Percentiles rank a stretch among this genome's conserved stretches.
Evolutionary conservation across 2,113 vertebrate genomes (phyloP).

Genomic region (Salvelinus namaycush): DNA sequence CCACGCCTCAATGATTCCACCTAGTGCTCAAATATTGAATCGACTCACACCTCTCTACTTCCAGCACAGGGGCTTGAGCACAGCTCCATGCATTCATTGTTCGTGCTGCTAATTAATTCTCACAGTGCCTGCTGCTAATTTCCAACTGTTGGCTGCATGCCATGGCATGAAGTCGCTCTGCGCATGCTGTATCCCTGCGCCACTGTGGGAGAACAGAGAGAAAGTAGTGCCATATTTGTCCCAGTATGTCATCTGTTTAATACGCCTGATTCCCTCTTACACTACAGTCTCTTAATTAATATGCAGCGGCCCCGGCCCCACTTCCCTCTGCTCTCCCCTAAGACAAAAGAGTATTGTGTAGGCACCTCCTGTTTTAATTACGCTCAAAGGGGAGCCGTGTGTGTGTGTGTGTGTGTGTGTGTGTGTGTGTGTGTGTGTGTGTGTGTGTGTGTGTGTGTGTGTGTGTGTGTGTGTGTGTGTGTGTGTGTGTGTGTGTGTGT

Average conservation of each 20-base stretch:
- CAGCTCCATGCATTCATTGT: slow-evolving; percentile 58
- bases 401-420: slow-evolving; percentile 36
- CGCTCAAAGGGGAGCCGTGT: slow-evolving; percentile 58
- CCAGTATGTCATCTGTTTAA: slow-evolving; percentile 71
- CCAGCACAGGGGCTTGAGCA: slow-evolving; percentile 42
- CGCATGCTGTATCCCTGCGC: slow-evolving; percentile 64
- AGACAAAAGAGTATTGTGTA: slow-evolving; percentile 78
- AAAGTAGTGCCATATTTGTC: slow-evolving; percentile 72
- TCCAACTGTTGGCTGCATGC: slow-evolving; percentile 58
- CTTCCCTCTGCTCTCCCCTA: slow-evolving; percentile 59
- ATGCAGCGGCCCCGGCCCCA: slow-evolving; percentile 65
- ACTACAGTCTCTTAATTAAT: slow-evolving; percentile 72
- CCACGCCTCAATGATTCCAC: slow-evolving; percentile 62
- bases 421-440: slow-evolving; percentile 36
- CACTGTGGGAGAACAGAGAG: slow-evolving; percentile 64
- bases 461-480: not conserved
- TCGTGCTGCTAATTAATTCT: slow-evolving; percentile 59
- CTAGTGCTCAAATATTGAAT: slow-evolving; percentile 46
- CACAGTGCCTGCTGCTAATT: slow-evolving; percentile 64
- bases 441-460: not conserved
- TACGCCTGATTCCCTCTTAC: slow-evolving; percentile 71
- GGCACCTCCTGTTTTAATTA: slow-evolving; percentile 79
- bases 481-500: slow-evolving; percentile 25
- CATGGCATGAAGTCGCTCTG: slow-evolving; percentile 55
- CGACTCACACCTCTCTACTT: not conserved